Evolutionary conservation across 2,888 invertebrate species (phyloP).

Genomic region (Busseola fusca): DNA sequence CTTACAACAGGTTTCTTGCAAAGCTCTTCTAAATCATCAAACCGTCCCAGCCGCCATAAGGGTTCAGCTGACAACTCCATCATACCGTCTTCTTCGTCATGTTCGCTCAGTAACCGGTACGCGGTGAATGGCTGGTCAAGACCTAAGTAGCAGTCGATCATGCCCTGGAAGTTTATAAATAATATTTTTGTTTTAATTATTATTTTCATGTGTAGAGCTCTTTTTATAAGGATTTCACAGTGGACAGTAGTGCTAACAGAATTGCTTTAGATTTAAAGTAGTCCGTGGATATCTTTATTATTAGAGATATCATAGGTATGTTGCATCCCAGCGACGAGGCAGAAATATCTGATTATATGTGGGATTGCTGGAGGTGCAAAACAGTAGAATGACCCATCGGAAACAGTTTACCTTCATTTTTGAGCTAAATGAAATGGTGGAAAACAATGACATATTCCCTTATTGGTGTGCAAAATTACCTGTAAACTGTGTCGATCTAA

Average conservation of each 20-base stretch:
- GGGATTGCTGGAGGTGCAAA: too few relatives aligned
- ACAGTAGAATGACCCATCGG: too few relatives aligned
- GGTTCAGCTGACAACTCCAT: conserved; percentile 94
- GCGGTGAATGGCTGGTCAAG: conserved; percentile 96
- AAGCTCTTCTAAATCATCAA: conserved; percentile 92
- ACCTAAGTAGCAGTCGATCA: conserved; percentile 95
- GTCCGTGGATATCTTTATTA: too few relatives aligned
- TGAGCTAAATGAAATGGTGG: too few relatives aligned
- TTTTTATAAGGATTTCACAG: background rate
- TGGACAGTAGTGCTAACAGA: too few relatives aligned
- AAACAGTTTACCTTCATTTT: too few relatives aligned
- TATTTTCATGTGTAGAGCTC: background rate
- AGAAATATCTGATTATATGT: too few relatives aligned
- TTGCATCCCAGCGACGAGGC: too few relatives aligned
- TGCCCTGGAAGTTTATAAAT: conserved; percentile 88
- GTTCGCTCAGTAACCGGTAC: conserved; percentile 90
- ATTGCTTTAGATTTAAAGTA: background rate
- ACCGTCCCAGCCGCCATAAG: conserved; percentile 95
- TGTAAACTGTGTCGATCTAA: conserved; percentile 84
- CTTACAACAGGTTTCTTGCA: conserved; percentile 86
- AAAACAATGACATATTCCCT: too few relatives aligned
- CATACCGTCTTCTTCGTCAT: conserved; percentile 89
- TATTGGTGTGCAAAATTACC: conserved; percentile 62
- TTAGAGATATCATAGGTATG: too few relatives aligned
- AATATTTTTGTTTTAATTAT: background rate